Base-by-base conservation (phyloP, 2,113 vertebrate genomes). In the Grantiella picta region DNA sequence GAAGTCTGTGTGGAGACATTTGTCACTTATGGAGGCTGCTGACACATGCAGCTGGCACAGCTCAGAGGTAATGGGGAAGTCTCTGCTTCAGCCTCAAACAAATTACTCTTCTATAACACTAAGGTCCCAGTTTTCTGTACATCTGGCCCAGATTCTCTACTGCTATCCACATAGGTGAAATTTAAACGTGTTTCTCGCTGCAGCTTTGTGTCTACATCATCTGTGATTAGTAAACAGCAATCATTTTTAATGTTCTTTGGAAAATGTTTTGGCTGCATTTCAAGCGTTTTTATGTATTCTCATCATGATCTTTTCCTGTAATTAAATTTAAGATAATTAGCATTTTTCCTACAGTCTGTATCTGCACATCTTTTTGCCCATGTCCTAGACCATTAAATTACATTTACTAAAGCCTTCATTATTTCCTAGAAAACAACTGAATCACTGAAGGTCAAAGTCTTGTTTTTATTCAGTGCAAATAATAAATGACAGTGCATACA, bases 251-350 rank as follows among this genome's bases (percentile, higher is more conserved):
- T 95, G 93, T 94, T 96, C 95, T 96, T 95, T 92, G 91, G 95
- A 97, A 98, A 95, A 96, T 52, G 89, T 94, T 93, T 97, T 98
- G 97, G 97, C 97, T 96, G 93, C 89, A 80, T 96, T 98, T 98
- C 96, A 97, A 97, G 89, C 11, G 17, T 92, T 97, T 97, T 98
- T 97, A 97, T 97, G 94, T 88, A 97, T 98, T 97, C 97, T 95
- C 80, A 95, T 98, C 89, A 86, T 95, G 96, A 96, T 97, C 93
- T 85, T 97, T 73, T 97, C 92, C 96, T 97, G 96, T 98, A 98
- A 98, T 98, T 98, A 98, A 98, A 97, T 97, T 97, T 97, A 91
- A 95, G 96, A 95, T 97, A 97, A 98, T 98, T 97, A 98, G 96
- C 96, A 95, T 97, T 97, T 98, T 95, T 83, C 92, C 97, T 97